Base-by-base conservation (phyloP, 2,888 invertebrate species). In the Yponomeuta malinellus region DNA sequence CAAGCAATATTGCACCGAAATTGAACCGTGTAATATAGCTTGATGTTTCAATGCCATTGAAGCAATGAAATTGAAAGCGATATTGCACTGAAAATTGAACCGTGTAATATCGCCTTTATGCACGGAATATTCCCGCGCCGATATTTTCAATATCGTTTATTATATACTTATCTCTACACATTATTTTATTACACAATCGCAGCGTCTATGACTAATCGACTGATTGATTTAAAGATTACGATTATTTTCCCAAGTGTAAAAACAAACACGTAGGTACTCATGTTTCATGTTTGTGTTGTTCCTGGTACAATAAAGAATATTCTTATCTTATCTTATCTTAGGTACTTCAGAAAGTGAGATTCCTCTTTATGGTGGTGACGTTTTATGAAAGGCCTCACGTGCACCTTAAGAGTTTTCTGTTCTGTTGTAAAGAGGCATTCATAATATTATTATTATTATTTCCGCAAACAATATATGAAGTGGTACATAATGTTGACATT, bases 161-260 rank as follows among this genome's bases (percentile, higher is more conserved):
- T 64, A 1, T 6, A 64, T 59, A 59, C 52, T 59, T 59, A 59
- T 12, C 52, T 59, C 15, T 59, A 71, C 48, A 66, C 23, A 29
- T 70, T 68, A 68, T 63, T 64, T 65, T 63, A 68, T 68, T 63
- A 70, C 63, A 70, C 43, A 70, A 43, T 64, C 48, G 33, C n/a
- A 70, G 23, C 23, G 37, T 70, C 15, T 63, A 23, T 70, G 63
- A 70, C 29, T 64, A 70, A 64, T 64, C 63, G 63, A 33, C 37
- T 70, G 37, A n/a, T 43, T 68, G 48, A 68, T 48, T 48, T 33
- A n/a, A 67, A 37, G 43, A 67, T 67, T 59, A 59, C 52, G 52
- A 15, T 43, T 64, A 29, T 65, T 65, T 31, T 65, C 31, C 29
- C 10, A 31, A 10, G 65, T 65, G 65, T 31, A 9, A 29, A 29